Base-by-base conservation (phyloP, 2,113 vertebrate species). In the Scalopus aquaticus region DNA sequence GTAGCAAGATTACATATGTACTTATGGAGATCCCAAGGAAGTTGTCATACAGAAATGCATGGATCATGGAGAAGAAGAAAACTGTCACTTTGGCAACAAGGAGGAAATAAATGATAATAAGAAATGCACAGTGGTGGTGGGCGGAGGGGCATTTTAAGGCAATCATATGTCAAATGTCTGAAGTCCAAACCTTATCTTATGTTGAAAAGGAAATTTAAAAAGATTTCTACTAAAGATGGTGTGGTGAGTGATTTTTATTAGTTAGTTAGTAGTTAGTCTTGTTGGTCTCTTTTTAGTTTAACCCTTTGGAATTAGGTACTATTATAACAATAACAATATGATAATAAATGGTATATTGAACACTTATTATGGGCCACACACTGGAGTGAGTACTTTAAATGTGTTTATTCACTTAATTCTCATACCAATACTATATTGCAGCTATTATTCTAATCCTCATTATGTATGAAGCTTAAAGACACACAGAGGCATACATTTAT, bases 21-120 rank as follows among this genome's bases (percentile, higher is more conserved):
- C 39, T 58, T 72, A 73, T 73, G 86, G 80, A 30, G 9, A 30
- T 62, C 9, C 9, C 60, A 62, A 62, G 28, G 30, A 17, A 67
- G 78, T 94, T 94, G 97, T 93, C 30, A 19, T 32, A 4, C 3
- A 70, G 77, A 87, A 94, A 70, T 65, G 62, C 64, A 15, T 51
- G 82, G 72, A 56, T 93, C 87, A 37, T 28, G 42, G 90, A 85
- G 91, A 96, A 93, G 94, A 90, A 20, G 90, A 93, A 72, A 9
- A 88, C n/a, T 62, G 26, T 78, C 70, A 37, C 42, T 88, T 93
- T 96, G 95, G 76, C 96, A 94, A 49, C 19, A 93, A 91, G 39
- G 60, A 94, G 11, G n/a, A 89, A 84, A 78, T 81, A 32, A 24
- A 1, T 80, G 49, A 77, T 9, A 10, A 91, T 35, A 95, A 80